Base-by-base conservation (phyloP, 2,113 vertebrate genomes). In the Bubo bubo region DNA sequence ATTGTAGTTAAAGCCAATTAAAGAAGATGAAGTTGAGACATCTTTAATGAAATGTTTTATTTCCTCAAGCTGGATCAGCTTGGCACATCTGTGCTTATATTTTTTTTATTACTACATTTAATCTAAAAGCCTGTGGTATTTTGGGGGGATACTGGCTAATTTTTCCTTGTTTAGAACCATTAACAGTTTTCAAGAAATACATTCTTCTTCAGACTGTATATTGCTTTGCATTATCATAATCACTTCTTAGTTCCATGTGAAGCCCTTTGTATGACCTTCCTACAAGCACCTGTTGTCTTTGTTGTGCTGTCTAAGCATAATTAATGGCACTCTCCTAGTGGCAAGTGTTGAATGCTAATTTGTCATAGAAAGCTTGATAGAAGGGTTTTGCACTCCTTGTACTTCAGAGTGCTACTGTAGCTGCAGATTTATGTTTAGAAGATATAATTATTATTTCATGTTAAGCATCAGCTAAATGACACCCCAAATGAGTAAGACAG, bases 281-380 rank as follows among this genome's bases (percentile, higher is more conserved):
- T 34, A 35, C 37, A 77, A 90, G 89, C 88, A 95, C 96, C 96
- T 97, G 97, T 97, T 97, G 93, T 95, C 92, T 96, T 90, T 97
- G 90, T 94, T 94, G 88, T 96, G 91, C 71, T 97, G 94, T 86
- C 90, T 94, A 66, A 92, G 93, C 79, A 91, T 98, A 98, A 98
- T 98, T 98, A 98, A 97, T 97, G 88, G 90, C 60, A 92, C 85
- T 94, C 34, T 89, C 70, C 62, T 94, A 94, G 94, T 97, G 94
- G 89, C 89, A 85, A 91, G 83, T 41, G 49, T 63, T 84, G 97
- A 97, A 98, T 98, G 94, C 93, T 98, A 98, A 98, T 98, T 96
- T 89, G 77, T 96, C 87, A 82, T 92, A 96, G 88, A 96, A 91
- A 80, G 30, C 35, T 77, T 92, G 82, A 86, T 80, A 43, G 66